Conservation (phyloP, 2,113 vertebrate species). For the Lynx canadensis region DNA sequence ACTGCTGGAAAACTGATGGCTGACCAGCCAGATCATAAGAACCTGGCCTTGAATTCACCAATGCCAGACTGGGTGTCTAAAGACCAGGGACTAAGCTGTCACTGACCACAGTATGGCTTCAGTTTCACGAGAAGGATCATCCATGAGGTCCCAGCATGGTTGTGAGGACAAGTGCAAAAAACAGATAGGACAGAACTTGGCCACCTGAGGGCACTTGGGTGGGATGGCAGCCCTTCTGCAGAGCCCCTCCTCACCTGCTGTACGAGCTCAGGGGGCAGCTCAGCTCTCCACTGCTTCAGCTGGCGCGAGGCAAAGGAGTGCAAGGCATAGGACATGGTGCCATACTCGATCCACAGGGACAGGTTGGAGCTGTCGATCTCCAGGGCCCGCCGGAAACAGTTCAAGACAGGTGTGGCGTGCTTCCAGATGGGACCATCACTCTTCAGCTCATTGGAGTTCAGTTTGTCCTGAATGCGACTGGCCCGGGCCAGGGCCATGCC, state of each 20-base stretch:
- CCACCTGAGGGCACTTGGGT: background rate
- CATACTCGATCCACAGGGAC: conserved; percentile 97
- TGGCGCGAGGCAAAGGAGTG: conserved; percentile 97
- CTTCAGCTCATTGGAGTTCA: conserved; percentile 98
- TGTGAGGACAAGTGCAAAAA: background rate
- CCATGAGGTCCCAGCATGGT: background rate
- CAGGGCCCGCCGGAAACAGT: conserved; percentile 95
- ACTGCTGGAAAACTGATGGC: background rate
- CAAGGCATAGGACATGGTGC: conserved; percentile 93
- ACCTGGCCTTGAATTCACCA: background rate
- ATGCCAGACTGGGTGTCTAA: background rate
- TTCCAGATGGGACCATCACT: conserved; percentile 98
- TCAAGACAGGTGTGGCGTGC: conserved; percentile 93
- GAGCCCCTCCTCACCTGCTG: conserved; percentile 90
- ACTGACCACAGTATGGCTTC: background rate
- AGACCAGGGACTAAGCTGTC: background rate
- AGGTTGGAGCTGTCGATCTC: conserved; percentile 96
- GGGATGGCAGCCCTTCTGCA: background rate
- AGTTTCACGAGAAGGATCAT: background rate
- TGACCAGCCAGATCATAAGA: background rate
- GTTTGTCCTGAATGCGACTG: conserved; percentile 97
- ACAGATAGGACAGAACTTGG: background rate
- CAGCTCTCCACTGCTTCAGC: conserved; percentile 94
- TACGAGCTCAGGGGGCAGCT: conserved; percentile 92
- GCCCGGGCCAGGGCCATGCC: conserved; percentile 98